Evolutionary conservation across 2,888 invertebrate species (phyloP).

Genomic region (Drosophila neoperkinsi): DNA sequence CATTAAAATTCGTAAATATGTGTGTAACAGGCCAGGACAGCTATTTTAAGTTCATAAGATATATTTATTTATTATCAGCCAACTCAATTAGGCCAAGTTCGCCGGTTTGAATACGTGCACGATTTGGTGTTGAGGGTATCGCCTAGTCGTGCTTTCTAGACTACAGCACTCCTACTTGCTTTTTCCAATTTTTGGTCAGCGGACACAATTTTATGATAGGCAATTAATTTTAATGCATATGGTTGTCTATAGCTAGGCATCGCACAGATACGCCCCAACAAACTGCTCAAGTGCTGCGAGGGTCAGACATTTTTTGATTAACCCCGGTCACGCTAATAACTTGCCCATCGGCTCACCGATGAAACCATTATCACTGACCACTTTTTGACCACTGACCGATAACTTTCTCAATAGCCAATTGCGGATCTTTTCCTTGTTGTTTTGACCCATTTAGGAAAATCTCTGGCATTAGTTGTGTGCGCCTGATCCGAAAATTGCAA

Average conservation of each 20-base stretch:
- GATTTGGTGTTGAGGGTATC: background rate
- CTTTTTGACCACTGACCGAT: conserved; percentile 37
- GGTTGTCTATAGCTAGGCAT: conserved; percentile 53
- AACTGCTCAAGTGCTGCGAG: conserved; percentile 42
- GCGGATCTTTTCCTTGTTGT: conserved; percentile 37
- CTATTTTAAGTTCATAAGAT: background rate
- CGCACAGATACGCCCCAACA: conserved; percentile 42
- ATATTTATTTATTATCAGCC: background rate
- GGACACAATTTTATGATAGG: conserved; percentile 63
- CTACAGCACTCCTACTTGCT: background rate
- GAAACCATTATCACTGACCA: conserved; percentile 66
- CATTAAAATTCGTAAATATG: background rate
- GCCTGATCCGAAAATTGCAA: conserved; percentile 82
- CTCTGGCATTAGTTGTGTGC: conserved; percentile 82
- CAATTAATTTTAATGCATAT: conserved; percentile 74
- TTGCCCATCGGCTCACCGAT: conserved; percentile 54
- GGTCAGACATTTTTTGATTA: conserved; percentile 82
- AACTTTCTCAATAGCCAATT: conserved; percentile 56
- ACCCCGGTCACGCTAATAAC: conserved; percentile 74
- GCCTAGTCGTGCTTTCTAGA: background rate
- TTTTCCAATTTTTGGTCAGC: conserved; percentile 27
- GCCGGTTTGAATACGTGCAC: background rate
- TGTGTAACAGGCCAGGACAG: background rate
- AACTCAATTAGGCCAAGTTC: background rate
- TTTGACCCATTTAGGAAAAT: conserved; percentile 80